Evolutionary conservation across 2,113 vertebrate genomes (phyloP).

Genomic region (Nycticebus coucang): DNA sequence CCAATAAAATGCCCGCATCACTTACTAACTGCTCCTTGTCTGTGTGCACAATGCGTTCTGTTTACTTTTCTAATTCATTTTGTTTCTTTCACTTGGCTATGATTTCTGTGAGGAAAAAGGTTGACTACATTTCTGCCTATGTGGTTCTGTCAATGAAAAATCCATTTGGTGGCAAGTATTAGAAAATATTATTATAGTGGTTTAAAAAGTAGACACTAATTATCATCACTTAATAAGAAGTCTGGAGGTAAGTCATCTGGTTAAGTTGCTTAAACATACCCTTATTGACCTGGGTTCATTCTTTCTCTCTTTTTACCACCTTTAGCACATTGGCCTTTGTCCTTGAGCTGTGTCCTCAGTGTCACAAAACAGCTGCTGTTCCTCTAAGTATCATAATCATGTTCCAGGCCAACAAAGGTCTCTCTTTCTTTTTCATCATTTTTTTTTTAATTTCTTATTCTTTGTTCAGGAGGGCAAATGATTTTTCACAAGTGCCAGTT

Average conservation of each 20-base stretch:
- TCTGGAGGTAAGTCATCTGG: not conserved
- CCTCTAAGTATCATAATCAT: not conserved
- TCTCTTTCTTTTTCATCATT: not conserved
- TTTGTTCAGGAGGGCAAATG: not conserved
- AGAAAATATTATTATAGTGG: not conserved
- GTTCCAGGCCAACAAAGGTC: not conserved
- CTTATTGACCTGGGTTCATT: not conserved
- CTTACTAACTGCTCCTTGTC: not conserved
- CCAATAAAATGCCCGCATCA: not conserved
- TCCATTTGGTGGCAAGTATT: not conserved
- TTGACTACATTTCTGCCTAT: not conserved
- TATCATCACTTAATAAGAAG: not conserved
- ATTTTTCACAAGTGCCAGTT: not conserved
- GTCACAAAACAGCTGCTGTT: not conserved
- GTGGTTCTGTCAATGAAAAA: not conserved
- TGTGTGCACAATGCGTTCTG: not conserved
- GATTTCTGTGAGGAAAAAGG: not conserved
- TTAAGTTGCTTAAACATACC: not conserved
- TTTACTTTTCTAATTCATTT: not conserved
- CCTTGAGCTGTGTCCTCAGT: not conserved
- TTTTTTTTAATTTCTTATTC: not conserved
- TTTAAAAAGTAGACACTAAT: not conserved
- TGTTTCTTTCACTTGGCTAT: not conserved
- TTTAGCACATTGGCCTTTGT: not conserved
- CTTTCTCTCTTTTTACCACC: not conserved